Conservation (phyloP, 2,113 vertebrate genomes). For the Dromas ardeola region DNA sequence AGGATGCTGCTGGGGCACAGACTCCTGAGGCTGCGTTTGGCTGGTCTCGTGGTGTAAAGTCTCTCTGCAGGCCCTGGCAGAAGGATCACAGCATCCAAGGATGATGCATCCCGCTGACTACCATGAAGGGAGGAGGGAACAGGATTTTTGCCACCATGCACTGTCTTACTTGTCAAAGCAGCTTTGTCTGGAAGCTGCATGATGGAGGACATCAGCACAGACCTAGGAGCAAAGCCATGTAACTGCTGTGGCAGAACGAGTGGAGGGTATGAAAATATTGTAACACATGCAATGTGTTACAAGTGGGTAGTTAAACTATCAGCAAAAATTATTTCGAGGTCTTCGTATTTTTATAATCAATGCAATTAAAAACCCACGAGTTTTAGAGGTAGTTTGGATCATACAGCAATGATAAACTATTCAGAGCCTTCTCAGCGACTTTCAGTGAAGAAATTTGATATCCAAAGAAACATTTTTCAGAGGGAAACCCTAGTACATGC, state of each 20-base stretch:
- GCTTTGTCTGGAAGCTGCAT: slow-evolving; percentile 20
- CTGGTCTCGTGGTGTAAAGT: fast-evolving
- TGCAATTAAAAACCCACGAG: background rate
- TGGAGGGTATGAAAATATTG: background rate
- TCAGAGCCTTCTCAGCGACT: background rate
- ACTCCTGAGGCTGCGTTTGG: fast-evolving
- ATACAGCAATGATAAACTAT: background rate
- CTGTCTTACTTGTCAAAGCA: background rate
- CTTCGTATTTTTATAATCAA: background rate
- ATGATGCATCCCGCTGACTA: background rate
- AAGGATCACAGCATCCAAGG: background rate
- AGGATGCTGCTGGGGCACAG: background rate
- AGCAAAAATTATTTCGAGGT: background rate
- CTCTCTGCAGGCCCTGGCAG: background rate
- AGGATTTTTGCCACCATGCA: background rate
- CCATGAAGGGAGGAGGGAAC: background rate
- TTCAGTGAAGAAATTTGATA: background rate
- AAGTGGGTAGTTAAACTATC: background rate
- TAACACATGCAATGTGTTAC: background rate
- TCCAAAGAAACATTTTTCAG: background rate
- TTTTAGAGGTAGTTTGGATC: background rate
- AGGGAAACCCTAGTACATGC: background rate
- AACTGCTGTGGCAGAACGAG: background rate
- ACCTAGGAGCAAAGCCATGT: background rate
- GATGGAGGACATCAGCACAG: background rate